These are phyloP conservation scores for Urocyon cinereoargenteus DNA, from an alignment of 2,797 vertebrate genomes.

Conservation along the genomic window DNA sequence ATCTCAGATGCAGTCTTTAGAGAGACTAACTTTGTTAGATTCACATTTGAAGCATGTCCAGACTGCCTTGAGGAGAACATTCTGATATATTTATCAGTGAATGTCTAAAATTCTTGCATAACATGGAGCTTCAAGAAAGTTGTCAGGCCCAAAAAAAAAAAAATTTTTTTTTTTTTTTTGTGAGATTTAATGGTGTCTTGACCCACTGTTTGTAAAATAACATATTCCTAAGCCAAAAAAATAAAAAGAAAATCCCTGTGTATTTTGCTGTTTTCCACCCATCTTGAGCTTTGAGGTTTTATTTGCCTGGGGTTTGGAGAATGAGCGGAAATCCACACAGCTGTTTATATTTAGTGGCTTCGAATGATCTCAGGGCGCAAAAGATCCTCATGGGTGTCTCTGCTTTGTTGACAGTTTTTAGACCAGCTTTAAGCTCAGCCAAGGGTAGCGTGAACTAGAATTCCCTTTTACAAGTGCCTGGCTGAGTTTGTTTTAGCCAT, in stretches of 20 bases:
- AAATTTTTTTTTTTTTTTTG: not conserved
- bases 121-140: constrained; percentile 70
- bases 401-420: constrained; percentile 77
- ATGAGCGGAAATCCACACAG: constrained; percentile 76
- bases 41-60: constrained; percentile 16
- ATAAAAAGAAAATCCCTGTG: constrained; percentile 63
- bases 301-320: constrained; percentile 72
- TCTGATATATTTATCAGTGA: constrained; percentile 67
- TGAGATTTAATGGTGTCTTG: constrained; percentile 44
- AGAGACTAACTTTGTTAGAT: not conserved
- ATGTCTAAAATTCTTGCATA: constrained; percentile 72
- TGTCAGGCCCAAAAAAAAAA: constrained; percentile 40
- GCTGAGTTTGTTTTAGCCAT: not conserved
- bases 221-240: constrained; percentile 55
- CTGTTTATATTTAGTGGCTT: constrained; percentile 82
- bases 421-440: constrained; percentile 58
- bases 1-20: not conserved
- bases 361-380: constrained; percentile 79
- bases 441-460: constrained; percentile 42
- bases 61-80: not conserved
- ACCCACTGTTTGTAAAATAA: constrained; percentile 73
- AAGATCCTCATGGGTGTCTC: constrained; percentile 68
- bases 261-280: constrained; percentile 74
- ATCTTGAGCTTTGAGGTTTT: constrained; percentile 74
- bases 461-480: not conserved